These are phyloP conservation scores for Azorinus chamasolen DNA, from an alignment of 2,888 invertebrate species.

Conservation along the genomic window DNA sequence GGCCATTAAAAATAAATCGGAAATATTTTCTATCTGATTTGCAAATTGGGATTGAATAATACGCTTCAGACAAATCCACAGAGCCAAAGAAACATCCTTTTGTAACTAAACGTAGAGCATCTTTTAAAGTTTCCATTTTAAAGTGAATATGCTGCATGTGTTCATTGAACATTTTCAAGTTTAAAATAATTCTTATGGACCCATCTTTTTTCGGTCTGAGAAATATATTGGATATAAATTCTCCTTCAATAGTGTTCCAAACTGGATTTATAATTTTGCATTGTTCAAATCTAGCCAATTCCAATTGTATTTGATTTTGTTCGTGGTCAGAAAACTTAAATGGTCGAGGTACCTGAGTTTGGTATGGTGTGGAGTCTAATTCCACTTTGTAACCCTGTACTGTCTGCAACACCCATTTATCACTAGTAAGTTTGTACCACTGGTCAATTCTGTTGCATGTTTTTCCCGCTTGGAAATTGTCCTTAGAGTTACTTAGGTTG, in stretches of 20 bases:
- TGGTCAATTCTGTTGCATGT: not conserved
- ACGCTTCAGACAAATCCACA: no score
- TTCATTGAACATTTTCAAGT: slow-evolving; percentile 24
- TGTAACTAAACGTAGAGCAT: slow-evolving; percentile 20
- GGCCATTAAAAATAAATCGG: slow-evolving; percentile 24
- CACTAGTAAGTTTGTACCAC: slow-evolving; percentile 27
- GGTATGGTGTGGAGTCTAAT: slow-evolving; percentile 18
- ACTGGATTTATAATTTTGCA: slow-evolving; percentile 33
- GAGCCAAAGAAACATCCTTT: slow-evolving; percentile 40
- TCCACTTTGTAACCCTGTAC: slow-evolving; percentile 40
- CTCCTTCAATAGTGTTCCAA: not conserved
- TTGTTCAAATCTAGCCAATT: slow-evolving; percentile 21
- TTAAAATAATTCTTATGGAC: slow-evolving; percentile 17
- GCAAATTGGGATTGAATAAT: slow-evolving; percentile 30
- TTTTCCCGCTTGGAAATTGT: no score
- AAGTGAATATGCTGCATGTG: no score
- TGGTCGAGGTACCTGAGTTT: slow-evolving; percentile 21
- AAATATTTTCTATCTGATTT: slow-evolving; percentile 29
- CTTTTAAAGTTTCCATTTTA: no score
- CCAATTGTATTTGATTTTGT: slow-evolving; percentile 21
- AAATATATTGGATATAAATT: slow-evolving; percentile 42
- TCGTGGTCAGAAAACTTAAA: slow-evolving; percentile 17
- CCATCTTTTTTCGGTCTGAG: slow-evolving; percentile 18
- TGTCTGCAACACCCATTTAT: slow-evolving; percentile 33
- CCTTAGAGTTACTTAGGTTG: not conserved